Evolutionary conservation across 2,888 invertebrate genomes (phyloP), one percentile per base, ranked within the genome.

Genomic region (Euplagia quadripunctaria): DNA sequence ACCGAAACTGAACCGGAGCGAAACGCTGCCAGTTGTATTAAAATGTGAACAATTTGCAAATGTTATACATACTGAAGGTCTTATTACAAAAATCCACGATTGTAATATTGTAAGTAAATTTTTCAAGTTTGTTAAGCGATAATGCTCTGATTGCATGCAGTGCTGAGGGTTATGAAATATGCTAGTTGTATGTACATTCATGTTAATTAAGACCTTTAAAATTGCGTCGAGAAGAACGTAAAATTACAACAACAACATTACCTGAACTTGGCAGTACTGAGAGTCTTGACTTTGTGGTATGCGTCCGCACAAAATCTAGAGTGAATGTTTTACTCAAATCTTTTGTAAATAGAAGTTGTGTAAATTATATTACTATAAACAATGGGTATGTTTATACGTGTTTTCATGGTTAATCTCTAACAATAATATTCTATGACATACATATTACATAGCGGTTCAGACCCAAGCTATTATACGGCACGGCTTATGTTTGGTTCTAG

Each of bases 131-230:
- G 52, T 71, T 68, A 75, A 77, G 79, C 64, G 73, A 78, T 79
- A 80, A 68, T 81, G 75, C 61, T 81, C 76, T 42, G 73, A 78
- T 85, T 81, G 76, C 77, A 75, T 81, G 70, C 73, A 78, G 72
- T 73, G 75, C 72, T 72, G 63, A 73, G 52, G 61, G 49, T 73
- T 74, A 66, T 77, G 68, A 74, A 78, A 64, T 69, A 58, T 20
- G 46, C 14, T 67, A 64, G 73, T 80, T 76, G 80, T 76, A 81
- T 73, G 73, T 71, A 78, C 67, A 80, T 78, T 76, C 78, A 83
- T 80, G 73, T 61, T 78, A 85, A 83, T 75, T 73, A 42, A 80
- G 74, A 82, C 72, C 76, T 82, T 75, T 71, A 71, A 46, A 71
- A 77, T 75, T 84, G 77, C 77, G 77, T 72, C 70, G 82, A 71